Evolutionary conservation across 2,888 invertebrate species (phyloP), one percentile per base, ranked within the genome.

Genomic region (Calameuta idolon): DNA sequence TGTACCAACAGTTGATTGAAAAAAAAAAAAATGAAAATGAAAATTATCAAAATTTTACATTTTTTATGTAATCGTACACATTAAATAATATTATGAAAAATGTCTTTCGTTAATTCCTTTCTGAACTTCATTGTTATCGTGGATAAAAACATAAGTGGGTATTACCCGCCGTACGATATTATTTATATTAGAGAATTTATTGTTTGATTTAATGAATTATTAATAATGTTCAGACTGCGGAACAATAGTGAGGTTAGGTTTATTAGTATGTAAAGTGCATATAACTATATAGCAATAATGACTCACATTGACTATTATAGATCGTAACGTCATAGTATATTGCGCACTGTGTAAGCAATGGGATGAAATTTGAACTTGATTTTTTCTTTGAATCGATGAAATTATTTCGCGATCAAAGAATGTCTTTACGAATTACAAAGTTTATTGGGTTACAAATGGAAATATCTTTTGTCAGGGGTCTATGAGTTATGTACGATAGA

Each of bases 1-100:
- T 71, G 30, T 71, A 71, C 71, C 31, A 71, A 71, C 31, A 23
- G 71, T 71, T 34, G 31, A 71, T 34, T 71, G 31, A n/a, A n/a
- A n/a, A n/a, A n/a, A n/a, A n/a, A n/a, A n/a, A n/a, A n/a, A n/a
- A n/a, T n/a, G n/a, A n/a, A n/a, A 71, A 12, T 31, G 55, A 55
- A 23, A 55, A 9, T 55, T 9, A 23, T 55, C 55, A 1, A 55
- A 55, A 55, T 9, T 55, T 23, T 55, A 15, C 2, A 55, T 55
- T 55, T 15, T 55, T 5, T 1, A 23, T 55, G 55, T 55, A 55
- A 23, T 55, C 55, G 23, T 55, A 55, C 23, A 55, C 23, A 55
- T 55, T 55, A 55, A 55, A 55, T 15, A 23, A 55, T 55, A 23
- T 55, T 55, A 23, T 55, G 55, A 55, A 55, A 55, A 55, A 9